Conservation (phyloP, 2,113 vertebrate genomes). For the Alouatta palliata region DNA sequence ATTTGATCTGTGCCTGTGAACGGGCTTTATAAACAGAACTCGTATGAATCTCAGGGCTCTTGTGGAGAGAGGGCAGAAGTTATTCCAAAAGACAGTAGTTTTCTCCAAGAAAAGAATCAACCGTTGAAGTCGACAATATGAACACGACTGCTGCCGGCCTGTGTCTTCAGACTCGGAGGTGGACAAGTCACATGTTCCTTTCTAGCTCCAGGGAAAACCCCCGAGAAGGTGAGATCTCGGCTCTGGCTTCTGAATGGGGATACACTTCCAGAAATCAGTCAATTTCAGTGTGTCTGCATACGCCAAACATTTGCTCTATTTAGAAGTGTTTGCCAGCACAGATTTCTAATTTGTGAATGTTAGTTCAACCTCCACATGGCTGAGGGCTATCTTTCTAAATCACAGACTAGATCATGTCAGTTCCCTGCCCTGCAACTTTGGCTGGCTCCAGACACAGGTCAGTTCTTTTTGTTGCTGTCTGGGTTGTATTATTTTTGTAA, state of each 20-base stretch:
- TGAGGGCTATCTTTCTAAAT: not conserved
- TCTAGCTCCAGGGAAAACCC: not conserved
- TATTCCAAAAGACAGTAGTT: not conserved
- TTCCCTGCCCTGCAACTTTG: not conserved
- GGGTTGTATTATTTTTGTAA: rapidly evolving
- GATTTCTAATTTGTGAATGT: not conserved
- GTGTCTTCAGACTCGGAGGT: not conserved
- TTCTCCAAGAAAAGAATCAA: not conserved
- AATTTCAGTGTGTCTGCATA: rapidly evolving
- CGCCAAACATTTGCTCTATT: not conserved
- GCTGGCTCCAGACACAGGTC: not conserved
- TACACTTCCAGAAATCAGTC: not conserved
- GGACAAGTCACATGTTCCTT: not conserved
- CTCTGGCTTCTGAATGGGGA: not conserved
- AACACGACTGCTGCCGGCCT: rapidly evolving
- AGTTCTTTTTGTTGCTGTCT: no score
- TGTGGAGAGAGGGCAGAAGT: not conserved
- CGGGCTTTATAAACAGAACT: not conserved
- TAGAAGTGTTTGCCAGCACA: not conserved
- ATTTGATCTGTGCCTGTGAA: rapidly evolving
- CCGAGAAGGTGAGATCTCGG: not conserved
- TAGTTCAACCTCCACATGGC: not conserved
- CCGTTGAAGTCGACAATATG: not conserved
- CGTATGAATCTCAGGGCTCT: not conserved
- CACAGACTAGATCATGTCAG: rapidly evolving